Evolutionary conservation across 1,140 invertebrate genomes (phyloP).

Genomic region (Adoxophyes honmai): DNA sequence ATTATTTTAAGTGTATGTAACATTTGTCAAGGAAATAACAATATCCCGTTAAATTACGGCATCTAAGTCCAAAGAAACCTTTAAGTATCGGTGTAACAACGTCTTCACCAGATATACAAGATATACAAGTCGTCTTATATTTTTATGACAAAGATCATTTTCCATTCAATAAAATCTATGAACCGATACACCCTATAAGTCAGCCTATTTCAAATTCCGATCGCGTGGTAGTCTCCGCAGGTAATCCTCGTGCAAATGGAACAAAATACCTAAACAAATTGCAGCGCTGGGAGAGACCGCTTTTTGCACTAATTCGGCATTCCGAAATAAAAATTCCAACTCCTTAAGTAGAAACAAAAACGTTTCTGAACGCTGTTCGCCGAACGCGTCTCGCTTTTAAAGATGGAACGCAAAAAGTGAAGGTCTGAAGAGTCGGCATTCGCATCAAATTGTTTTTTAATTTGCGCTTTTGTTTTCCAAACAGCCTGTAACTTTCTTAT

Average conservation of each 20-base stretch:
- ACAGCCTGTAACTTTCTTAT: not conserved
- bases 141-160: too few species aligned
- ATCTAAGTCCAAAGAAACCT: too few species aligned
- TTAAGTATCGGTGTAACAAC: too few species aligned
- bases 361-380: conserved; percentile 35
- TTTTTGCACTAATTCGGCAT: conserved; percentile 76
- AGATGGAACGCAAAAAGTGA: conserved; percentile 44
- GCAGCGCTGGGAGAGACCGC: conserved; percentile 52
- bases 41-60: too few species aligned
- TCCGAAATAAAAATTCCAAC: conserved; percentile 74
- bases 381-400: conserved; percentile 46
- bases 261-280: conserved; percentile 74
- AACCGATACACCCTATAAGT: conserved; percentile 43
- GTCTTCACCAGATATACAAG: too few species aligned
- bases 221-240: conserved; percentile 29
- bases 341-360: conserved; percentile 65
- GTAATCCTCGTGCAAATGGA: conserved; percentile 43
- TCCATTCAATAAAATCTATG: too few species aligned
- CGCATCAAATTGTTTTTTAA: conserved; percentile 18
- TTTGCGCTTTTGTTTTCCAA: not conserved
- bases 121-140: too few species aligned
- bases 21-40: too few species aligned
- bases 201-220: conserved; percentile 39
- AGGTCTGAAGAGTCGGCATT: conserved; percentile 30
- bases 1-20: too few species aligned